Conservation (phyloP, 2,113 vertebrate species). For the Zingel zingel region DNA sequence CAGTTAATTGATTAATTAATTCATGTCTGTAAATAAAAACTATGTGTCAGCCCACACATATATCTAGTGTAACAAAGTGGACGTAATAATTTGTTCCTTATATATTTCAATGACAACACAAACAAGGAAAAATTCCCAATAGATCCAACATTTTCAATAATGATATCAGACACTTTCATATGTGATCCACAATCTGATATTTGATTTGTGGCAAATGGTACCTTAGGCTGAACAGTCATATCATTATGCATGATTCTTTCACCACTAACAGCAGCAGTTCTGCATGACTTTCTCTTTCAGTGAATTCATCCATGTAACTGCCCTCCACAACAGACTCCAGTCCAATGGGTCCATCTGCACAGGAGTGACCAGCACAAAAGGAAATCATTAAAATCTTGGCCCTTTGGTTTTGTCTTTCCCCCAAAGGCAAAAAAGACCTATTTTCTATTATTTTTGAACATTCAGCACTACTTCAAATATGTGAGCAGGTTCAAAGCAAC, state of each 20-base stretch:
- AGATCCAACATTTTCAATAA: slow-evolving; percentile 36
- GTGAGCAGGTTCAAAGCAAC: background rate
- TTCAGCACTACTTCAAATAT: background rate
- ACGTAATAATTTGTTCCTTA: background rate
- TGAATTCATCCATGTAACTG: slow-evolving; percentile 56
- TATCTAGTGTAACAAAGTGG: background rate
- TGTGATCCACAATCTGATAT: slow-evolving; percentile 18
- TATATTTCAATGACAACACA: background rate
- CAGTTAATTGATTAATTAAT: background rate
- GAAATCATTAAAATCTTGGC: slow-evolving; percentile 17
- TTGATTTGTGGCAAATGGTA: slow-evolving; percentile 24
- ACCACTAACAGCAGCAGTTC: slow-evolving; percentile 15
- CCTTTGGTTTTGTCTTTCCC: background rate
- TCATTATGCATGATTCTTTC: slow-evolving; percentile 41
- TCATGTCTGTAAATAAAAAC: background rate
- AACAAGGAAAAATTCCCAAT: background rate
- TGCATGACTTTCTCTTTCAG: slow-evolving; percentile 28
- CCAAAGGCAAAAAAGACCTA: background rate
- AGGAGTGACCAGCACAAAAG: slow-evolving; percentile 29
- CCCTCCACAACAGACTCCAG: background rate
- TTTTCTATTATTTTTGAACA: slow-evolving; percentile 13
- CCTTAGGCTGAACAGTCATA: slow-evolving; percentile 25
- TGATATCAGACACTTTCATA: slow-evolving; percentile 38
- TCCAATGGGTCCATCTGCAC: slow-evolving; percentile 41
- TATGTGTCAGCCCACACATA: background rate